These are phyloP conservation scores for Apamea monoglypha DNA, from an alignment of 2,888 invertebrate species.

Conservation along the genomic window DNA sequence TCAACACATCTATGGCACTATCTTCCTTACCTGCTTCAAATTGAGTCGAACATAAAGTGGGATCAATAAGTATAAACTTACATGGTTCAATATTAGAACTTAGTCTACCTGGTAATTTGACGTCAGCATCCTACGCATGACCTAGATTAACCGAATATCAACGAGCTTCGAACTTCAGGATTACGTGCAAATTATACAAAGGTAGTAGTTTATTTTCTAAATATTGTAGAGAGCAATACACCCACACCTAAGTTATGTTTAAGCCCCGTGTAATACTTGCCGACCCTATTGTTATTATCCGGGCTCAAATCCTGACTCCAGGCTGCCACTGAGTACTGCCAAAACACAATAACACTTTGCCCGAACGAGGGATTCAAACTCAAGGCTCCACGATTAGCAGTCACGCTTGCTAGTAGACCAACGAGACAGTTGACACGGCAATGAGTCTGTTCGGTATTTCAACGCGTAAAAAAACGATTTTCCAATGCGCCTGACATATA, in stretches of 20 bases:
- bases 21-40: background rate
- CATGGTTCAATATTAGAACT: conserved; percentile 33
- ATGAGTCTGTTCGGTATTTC: background rate
- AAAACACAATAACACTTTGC: background rate
- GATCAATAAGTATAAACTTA: conserved; percentile 38
- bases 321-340: background rate
- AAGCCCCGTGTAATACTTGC: background rate
- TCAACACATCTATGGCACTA: background rate
- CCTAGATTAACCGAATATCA: conserved; percentile 25
- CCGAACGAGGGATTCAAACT: background rate
- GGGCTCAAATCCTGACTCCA: background rate
- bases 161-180: conserved; percentile 6
- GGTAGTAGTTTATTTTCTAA: conserved; percentile 4
- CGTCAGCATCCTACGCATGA: conserved; percentile 23
- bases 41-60: background rate
- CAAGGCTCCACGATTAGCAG: no score
- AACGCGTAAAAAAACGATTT: background rate
- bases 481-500: background rate
- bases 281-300: background rate
- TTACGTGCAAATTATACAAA: background rate
- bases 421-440: background rate
- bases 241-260: background rate
- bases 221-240: background rate
- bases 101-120: conserved; percentile 26
- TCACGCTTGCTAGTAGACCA: background rate